A percentile compares a stretch with the other conserved stretches of the same genome.
These are phyloP conservation scores for Amblyraja radiata DNA, from an alignment of 2,797 vertebrate genomes.

Conservation along the genomic window DNA sequence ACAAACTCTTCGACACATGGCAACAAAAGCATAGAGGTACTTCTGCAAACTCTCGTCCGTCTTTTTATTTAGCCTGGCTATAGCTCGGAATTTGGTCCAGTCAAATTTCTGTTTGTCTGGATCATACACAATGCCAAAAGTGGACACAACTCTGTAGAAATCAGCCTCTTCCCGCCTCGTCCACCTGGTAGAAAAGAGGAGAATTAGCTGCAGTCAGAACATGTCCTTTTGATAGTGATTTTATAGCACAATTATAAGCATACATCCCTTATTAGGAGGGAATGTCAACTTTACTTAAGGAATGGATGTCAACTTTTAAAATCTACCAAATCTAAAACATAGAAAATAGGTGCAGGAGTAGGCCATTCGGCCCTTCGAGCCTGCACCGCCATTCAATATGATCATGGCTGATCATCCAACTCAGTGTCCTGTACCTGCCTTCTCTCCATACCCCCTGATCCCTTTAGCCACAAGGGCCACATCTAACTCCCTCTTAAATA, in stretches of 20 bases:
- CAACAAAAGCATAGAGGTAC: constrained; percentile 87
- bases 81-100: constrained; percentile 97
- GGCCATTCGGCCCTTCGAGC: too few species aligned
- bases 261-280: neutral
- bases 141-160: constrained; percentile 95
- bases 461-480: too few species aligned
- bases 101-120: constrained; percentile 83
- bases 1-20: constrained; percentile 94
- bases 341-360: too few species aligned
- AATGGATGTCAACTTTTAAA: neutral
- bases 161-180: constrained; percentile 96
- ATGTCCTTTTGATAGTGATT: neutral
- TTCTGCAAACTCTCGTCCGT: constrained; percentile 95
- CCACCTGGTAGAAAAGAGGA: constrained; percentile 63
- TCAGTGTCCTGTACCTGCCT: too few species aligned
- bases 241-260: neutral
- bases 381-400: too few species aligned
- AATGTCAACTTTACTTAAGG: neutral
- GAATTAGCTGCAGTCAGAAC: neutral
- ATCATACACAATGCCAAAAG: constrained; percentile 96
- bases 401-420: too few species aligned
- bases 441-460: too few species aligned
- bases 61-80: constrained; percentile 96
- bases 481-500: too few species aligned
- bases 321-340: neutral